A percentile compares a stretch with the other conserved stretches of the same genome.
phyloP scores from a whole-genome alignment of 2,888 invertebrate genomes.

The Thera obeliscata region DNA sequence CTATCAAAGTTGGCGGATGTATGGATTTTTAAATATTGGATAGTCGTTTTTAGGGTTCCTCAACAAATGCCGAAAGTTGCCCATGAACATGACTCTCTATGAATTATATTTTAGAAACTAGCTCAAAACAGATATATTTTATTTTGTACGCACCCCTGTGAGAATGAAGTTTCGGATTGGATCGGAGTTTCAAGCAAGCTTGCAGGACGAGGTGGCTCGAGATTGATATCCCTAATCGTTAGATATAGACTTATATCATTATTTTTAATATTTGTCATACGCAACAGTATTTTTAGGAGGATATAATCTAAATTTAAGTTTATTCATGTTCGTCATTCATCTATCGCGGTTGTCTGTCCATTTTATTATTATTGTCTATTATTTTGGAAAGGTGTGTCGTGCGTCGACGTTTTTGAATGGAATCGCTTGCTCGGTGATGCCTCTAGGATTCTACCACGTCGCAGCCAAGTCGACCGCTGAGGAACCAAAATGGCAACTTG shows the following conservation, averaged over 20 bases:
- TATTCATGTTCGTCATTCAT: constrained; percentile 52
- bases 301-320: constrained; percentile 80
- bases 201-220: constrained; percentile 49
- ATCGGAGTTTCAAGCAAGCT: constrained; percentile 46
- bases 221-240: constrained; percentile 61
- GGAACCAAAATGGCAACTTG: constrained; percentile 26
- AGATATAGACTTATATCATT: constrained; percentile 81
- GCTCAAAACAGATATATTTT: constrained; percentile 21
- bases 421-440: constrained; percentile 45
- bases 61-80: constrained; percentile 2
- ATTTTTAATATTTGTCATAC: constrained; percentile 80
- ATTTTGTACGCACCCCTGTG: constrained; percentile 45
- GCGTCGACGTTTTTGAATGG: constrained; percentile 49
- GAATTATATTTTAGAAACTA: constrained; percentile 14
- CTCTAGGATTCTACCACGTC: constrained; percentile 26
- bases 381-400: constrained; percentile 48
- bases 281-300: constrained; percentile 82
- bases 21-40: constrained; percentile 9
- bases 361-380: constrained; percentile 46
- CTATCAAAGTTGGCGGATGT: constrained; percentile 5
- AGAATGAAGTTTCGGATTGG: constrained; percentile 26
- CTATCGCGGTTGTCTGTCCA: constrained; percentile 60
- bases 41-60: constrained; percentile 17
- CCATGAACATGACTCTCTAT: constrained; percentile 7
- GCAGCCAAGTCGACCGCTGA: constrained; percentile 12